phyloP scores from a whole-genome alignment of 2,888 invertebrate genomes.

The Ophion costatus region DNA sequence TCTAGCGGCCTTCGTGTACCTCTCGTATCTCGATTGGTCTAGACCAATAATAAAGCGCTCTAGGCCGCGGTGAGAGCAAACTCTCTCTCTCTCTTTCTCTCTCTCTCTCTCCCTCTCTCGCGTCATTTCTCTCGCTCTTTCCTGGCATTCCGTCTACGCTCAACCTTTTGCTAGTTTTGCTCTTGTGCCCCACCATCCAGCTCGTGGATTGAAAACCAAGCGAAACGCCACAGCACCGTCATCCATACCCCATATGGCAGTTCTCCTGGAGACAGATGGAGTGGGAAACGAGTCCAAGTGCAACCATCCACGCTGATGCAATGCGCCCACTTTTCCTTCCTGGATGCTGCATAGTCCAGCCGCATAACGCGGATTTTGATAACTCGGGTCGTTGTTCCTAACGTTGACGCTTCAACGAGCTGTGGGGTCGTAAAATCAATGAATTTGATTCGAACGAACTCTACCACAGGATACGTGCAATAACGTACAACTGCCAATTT shows the following conservation, averaged over 20 bases:
- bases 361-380: slow-evolving; percentile 2
- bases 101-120: slow-evolving; percentile 62
- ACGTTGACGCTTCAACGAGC: neutral
- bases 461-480: neutral
- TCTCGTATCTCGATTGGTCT: slow-evolving; percentile 67
- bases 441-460: too few species aligned
- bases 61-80: slow-evolving; percentile 61
- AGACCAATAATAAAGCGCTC: slow-evolving; percentile 66
- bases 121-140: slow-evolving; percentile 47
- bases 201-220: slow-evolving; percentile 63
- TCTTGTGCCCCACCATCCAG: slow-evolving; percentile 48
- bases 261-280: slow-evolving; percentile 35
- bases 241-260: slow-evolving; percentile 57
- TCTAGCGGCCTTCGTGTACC: slow-evolving; percentile 61
- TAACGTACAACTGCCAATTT: neutral
- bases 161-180: slow-evolving; percentile 62
- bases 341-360: slow-evolving; percentile 35
- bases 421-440: too few species aligned
- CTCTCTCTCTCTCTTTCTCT: slow-evolving; percentile 57
- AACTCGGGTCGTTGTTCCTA: neutral
- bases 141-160: slow-evolving; percentile 53
- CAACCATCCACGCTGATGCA: slow-evolving; percentile 72
- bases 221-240: slow-evolving; percentile 48
- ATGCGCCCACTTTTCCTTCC: slow-evolving; percentile 47
- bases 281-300: slow-evolving; percentile 75